phyloP scores from a whole-genome alignment of 2,113 vertebrate species.

The Polypterus bichir region DNA sequence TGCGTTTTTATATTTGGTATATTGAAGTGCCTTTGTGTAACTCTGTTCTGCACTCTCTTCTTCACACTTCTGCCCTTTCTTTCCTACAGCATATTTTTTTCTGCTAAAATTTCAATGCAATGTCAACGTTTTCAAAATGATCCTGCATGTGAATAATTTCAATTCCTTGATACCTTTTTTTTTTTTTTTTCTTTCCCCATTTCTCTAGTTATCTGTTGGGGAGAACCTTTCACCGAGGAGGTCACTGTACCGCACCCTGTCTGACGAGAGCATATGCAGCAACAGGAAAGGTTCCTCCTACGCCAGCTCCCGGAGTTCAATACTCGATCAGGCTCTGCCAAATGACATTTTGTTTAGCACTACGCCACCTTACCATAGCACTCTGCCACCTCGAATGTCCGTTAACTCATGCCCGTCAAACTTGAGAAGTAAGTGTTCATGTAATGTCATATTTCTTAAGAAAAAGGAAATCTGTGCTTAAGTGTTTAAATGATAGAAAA shows the following conservation, averaged over 20 bases:
- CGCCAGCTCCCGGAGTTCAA: constrained; percentile 76
- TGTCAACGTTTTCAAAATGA: too few relatives aligned
- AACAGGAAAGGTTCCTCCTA: constrained; percentile 77
- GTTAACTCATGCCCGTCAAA: constrained; percentile 57
- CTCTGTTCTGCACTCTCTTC: too few relatives aligned
- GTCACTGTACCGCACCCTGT: constrained; percentile 78
- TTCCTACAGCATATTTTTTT: too few relatives aligned
- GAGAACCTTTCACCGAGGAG: constrained; percentile 68
- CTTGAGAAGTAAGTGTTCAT: constrained; percentile 70
- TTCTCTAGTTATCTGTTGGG: constrained; percentile 55
- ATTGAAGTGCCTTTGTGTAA: too few relatives aligned
- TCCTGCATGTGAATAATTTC: too few relatives aligned
- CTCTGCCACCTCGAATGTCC: constrained; percentile 68
- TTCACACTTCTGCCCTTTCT: too few relatives aligned
- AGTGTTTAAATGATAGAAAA: too few relatives aligned
- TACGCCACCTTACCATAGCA: constrained; percentile 80
- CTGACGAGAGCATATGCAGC: constrained; percentile 86
- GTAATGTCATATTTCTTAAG: background rate
- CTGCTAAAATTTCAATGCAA: too few relatives aligned
- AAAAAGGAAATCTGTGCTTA: too few relatives aligned
- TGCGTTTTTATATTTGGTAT: too few relatives aligned
- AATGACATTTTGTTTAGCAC: constrained; percentile 92
- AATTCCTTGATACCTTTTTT: background rate
- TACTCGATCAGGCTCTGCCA: constrained; percentile 81
- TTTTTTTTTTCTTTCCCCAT: background rate